Evolutionary conservation across 2,888 invertebrate genomes (phyloP), one percentile per base, ranked within the genome.

Genomic region (Agriotes lineatus): DNA sequence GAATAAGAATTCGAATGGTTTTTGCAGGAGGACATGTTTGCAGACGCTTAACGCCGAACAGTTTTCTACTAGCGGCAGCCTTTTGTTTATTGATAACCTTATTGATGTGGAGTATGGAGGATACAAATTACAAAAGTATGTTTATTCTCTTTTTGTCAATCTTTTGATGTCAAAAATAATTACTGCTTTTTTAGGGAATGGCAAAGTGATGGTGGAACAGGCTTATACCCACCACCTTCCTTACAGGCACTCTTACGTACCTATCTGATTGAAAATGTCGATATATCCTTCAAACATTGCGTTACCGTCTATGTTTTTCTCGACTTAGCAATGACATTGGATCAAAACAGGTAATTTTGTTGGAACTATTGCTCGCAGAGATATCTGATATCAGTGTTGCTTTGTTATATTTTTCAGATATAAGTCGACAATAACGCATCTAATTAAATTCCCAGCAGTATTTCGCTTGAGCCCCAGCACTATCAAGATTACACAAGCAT

Each of bases 201-300:
- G 93, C 85, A 88, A 72, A 88, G 88, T 42, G 91, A 90, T 75
- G 87, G 88, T 1, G 90, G 89, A 22, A 84, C 83, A 33, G 91
- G 92, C 0, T 80, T 89, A 2, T 97, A 96, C 85, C 96, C 96
- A 0, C 96, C 96, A 0, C 90, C 92, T 0, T 94, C 94, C 0
- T 83, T 96, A 25, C 93, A 95, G 82, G 89, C 94, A 0, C 82
- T 96, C 39, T 84, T 96, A 16, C 87, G 92, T 0, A 89, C 92
- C 2, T 94, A 94, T 84, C 85, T 96, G 25, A 80, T 92, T 14
- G 90, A 92, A 0, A 87, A 88, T 45, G 85, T 91, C 0, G 86
- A 90, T 0, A 86, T 91, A 9, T 87, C 88, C 22, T 87, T 89
- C 71, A 96, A 96, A 79, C 95, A 95, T 78, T 90, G 91, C 6